Evolutionary conservation across 2,797 vertebrate genomes (phyloP), one percentile per base, ranked within the genome.

Genomic region (Enteromius treurensis): DNA sequence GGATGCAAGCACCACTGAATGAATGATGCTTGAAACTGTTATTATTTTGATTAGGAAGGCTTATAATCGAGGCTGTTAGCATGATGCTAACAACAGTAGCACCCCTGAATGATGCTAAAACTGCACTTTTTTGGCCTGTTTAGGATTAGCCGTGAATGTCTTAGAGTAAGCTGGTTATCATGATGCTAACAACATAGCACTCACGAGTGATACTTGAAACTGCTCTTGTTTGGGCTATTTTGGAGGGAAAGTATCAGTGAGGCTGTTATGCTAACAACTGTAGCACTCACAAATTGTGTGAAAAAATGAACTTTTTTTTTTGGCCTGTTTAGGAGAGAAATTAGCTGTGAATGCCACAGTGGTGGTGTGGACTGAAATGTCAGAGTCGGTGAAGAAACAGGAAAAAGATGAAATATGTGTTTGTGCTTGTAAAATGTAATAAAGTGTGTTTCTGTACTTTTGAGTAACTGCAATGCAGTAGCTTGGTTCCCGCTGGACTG

Each of bases 391-490:
- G n/a, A 17, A n/a, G 14, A 34, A 65, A 65, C 17, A 3, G 40
- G 13, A 40, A 51, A 45, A 47, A 34, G 0, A 15, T 88, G 85
- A 79, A 58, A 69, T 64, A 14, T 47, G 47, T 10, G 64, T 74
- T 45, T 78, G 49, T 85, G 60, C 40, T 77, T 32, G 45, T 75
- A 47, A 67, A 53, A 73, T 34, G 49, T 71, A 26, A 45, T 37
- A 21, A 29, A 64, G 8, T 40, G 40, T 68, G 37, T 62, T 32
- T 65, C 17, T 77, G 45, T 74, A 32, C 49, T 49, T 76, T 77
- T 82, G 45, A 37, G 70, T 81, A 68, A 78, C 23, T 79, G 62
- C 32, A 14, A 49, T 71, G 67, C 47, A 64, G 76, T 79, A 65
- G 42, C 53, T 21, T 65, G 34, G 67, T 55, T 78, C 67, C 42